Conservation (phyloP, 2,888 invertebrate genomes). For the Conchocele bisecta region DNA sequence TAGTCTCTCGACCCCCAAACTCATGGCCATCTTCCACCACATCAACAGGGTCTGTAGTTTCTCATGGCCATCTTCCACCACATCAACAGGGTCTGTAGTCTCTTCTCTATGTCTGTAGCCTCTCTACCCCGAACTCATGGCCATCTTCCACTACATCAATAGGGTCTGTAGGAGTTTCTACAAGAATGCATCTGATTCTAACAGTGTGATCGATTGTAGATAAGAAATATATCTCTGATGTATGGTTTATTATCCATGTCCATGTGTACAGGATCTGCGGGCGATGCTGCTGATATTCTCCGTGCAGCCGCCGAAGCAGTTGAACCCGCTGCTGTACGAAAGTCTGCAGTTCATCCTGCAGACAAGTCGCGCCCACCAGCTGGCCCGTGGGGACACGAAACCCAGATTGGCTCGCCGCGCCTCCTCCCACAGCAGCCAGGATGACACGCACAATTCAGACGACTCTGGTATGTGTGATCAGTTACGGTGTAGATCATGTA, state of each 20-base stretch:
- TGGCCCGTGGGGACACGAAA: slow-evolving; percentile 58
- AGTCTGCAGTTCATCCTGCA: slow-evolving; percentile 76
- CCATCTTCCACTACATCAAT: too few relatives aligned
- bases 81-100: slow-evolving; percentile 79
- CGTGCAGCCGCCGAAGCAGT: slow-evolving; percentile 75
- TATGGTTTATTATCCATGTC: too few relatives aligned
- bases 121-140: too few relatives aligned
- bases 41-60: slow-evolving; percentile 80
- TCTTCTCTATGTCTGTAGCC: too few relatives aligned
- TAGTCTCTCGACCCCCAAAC: too few relatives aligned
- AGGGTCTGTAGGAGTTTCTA: too few relatives aligned
- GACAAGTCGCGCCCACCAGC: slow-evolving; percentile 74
- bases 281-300: slow-evolving; percentile 80
- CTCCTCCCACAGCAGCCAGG: slow-evolving; percentile 58
- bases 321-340: slow-evolving; percentile 73
- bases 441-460: slow-evolving; percentile 37
- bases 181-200: too few relatives aligned
- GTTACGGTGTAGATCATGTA: background rate
- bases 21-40: slow-evolving; percentile 72
- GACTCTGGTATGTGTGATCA: slow-evolving; percentile 32
- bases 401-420: slow-evolving; percentile 40
- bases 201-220: too few relatives aligned
- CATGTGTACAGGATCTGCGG: slow-evolving; percentile 80
- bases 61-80: slow-evolving; percentile 73
- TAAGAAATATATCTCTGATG: too few relatives aligned